A percentile compares a stretch with the other conserved stretches of the same genome.
phyloP scores from a whole-genome alignment of 2,113 vertebrate species.

The Atlantisia rogersi region DNA sequence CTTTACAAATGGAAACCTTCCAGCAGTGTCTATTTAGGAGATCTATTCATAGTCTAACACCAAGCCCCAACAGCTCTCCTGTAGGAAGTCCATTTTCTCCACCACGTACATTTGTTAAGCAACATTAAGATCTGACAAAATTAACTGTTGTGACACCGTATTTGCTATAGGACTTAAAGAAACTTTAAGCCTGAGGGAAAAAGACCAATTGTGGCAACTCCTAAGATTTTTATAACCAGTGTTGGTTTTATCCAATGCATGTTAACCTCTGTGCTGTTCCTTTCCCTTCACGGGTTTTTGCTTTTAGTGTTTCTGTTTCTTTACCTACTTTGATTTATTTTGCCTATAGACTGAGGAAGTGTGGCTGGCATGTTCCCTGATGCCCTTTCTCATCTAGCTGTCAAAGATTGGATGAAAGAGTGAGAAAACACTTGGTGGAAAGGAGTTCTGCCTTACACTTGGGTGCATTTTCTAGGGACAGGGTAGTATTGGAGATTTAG shows the following conservation, averaged over 20 bases:
- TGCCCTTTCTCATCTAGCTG: neutral
- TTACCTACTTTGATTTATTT: neutral
- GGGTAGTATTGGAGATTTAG: neutral
- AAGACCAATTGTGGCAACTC: neutral
- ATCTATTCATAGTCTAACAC: neutral
- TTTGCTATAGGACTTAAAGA: neutral
- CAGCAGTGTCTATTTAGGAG: neutral
- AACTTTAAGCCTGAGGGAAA: neutral
- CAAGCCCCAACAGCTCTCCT: neutral
- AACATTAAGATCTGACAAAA: too few species aligned
- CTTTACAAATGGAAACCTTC: neutral
- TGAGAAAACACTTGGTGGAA: neutral
- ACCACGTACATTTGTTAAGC: neutral
- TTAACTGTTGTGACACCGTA: neutral
- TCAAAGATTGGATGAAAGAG: neutral
- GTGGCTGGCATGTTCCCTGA: neutral
- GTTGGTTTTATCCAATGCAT: neutral
- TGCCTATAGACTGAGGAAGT: neutral
- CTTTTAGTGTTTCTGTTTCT: neutral
- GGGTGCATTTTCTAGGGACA: neutral
- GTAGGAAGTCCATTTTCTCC: neutral
- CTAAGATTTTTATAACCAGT: neutral
- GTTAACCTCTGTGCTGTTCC: neutral
- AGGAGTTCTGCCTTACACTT: neutral
- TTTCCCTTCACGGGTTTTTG: neutral